Conservation (phyloP, 2,797 vertebrate species). For the Florisuga fusca region DNA sequence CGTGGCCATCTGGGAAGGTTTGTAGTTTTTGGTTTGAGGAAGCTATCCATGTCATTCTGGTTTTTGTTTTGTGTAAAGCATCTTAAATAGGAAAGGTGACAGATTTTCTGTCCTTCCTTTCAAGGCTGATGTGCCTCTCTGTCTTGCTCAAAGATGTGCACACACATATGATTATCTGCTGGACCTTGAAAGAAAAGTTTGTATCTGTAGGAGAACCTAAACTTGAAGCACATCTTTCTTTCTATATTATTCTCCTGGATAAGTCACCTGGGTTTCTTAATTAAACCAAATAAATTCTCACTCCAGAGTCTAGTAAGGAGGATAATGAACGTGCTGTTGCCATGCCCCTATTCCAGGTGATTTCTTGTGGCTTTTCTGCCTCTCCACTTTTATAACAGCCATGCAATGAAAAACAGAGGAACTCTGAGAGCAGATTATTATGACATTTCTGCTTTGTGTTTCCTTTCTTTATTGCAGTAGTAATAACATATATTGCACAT, state of each 20-base stretch:
- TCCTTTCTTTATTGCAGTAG: background rate
- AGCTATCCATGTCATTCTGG: background rate
- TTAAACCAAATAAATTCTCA: background rate
- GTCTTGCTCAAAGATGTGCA: background rate
- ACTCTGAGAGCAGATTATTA: background rate
- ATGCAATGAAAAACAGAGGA: background rate
- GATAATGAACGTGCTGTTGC: background rate
- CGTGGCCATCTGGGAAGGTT: background rate
- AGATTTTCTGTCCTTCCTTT: background rate
- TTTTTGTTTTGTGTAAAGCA: background rate
- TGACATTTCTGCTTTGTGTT: background rate
- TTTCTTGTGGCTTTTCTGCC: background rate
- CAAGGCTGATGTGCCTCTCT: background rate
- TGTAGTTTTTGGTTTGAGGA: background rate
- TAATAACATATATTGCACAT: fast-evolving
- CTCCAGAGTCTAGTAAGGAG: background rate
- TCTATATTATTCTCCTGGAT: background rate
- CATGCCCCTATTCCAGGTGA: background rate
- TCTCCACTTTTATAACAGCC: background rate
- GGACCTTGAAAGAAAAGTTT: background rate
- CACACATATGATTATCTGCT: background rate
- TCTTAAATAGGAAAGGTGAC: background rate
- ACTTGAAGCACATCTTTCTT: background rate
- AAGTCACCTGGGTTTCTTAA: background rate
- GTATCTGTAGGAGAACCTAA: fast-evolving